Evolutionary conservation across 2,113 vertebrate genomes (phyloP), one percentile per base, ranked within the genome.

Genomic region (Dinomys branickii): DNA sequence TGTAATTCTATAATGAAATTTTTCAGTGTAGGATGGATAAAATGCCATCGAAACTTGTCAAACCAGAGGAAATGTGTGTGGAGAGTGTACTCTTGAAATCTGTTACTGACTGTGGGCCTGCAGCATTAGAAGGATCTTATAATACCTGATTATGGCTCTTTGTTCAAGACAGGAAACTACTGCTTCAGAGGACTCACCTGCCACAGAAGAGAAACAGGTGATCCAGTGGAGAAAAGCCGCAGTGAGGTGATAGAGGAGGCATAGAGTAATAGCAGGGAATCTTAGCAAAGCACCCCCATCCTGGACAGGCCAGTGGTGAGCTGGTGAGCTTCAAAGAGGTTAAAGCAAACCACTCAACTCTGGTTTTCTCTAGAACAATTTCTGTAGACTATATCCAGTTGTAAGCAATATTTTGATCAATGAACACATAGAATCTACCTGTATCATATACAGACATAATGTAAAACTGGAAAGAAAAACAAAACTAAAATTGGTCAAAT

Each of bases 271-370:
- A 38, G 9, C 13, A 38, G 38, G 14, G 3, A 26, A 14, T 17
- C 17, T 38, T 33, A 86, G 19, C 16, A 50, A 9, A 82, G 9
- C 1, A 61, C 7, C n/a, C 56, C 20, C 3, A 20, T 33, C 2
- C 26, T 30, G 12, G 5, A 8, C 0, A 26, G 3, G 59, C 8
- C 38, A 26, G 7, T 10, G 47, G 10, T 16, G 35, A 8, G 0
- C 0, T 38, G 35, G 9, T 52, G 20, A 87, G 22, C 0, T 69
- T 24, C 75, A 56, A 41, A n/a, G 30, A 2, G 47, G 8, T 47
- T 47, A 12, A 13, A 58, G 4, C 71, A 30, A 50, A 59, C 1
- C n/a, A 78, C 16, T 81, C n/a, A 11, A 26, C 10, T 56, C 52
- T 26, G 0, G 8, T 1, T 50, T 52, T 59, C 47, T 44, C 33